These are phyloP conservation scores for Dromius quadrimaculatus DNA, from an alignment of 2,888 invertebrate species.

Conservation along the genomic window DNA sequence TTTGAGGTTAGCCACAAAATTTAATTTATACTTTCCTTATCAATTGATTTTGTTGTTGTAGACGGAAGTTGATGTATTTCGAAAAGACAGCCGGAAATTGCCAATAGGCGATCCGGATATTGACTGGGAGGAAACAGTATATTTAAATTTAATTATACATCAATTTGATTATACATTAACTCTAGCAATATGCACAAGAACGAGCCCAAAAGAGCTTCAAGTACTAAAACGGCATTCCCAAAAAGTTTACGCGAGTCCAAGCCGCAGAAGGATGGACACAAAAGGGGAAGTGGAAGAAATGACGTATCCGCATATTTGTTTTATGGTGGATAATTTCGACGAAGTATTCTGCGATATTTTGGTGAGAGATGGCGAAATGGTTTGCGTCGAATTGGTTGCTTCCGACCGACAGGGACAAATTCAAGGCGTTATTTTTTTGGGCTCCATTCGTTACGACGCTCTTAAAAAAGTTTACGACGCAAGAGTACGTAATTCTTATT, in stretches of 20 bases:
- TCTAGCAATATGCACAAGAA: slow-evolving; percentile 96
- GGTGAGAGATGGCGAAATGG: slow-evolving; percentile 98
- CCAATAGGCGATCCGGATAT: slow-evolving; percentile 96
- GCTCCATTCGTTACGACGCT: slow-evolving; percentile 97
- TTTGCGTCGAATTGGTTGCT: slow-evolving; percentile 97
- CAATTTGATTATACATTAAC: slow-evolving; percentile 99
- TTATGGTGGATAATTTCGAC: slow-evolving; percentile 99
- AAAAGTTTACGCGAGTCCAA: slow-evolving; percentile 97
- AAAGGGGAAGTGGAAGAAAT: slow-evolving; percentile 99
- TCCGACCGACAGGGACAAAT: slow-evolving; percentile 86
- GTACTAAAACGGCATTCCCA: slow-evolving; percentile 92
- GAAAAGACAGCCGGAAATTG: slow-evolving; percentile 95
- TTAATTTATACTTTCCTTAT: neutral
- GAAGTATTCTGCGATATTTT: slow-evolving; percentile 98
- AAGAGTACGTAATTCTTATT: slow-evolving; percentile 84
- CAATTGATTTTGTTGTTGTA: slow-evolving; percentile 64
- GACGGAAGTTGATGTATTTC: slow-evolving; percentile 97
- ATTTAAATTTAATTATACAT: slow-evolving; percentile 96
- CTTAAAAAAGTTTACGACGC: slow-evolving; percentile 97
- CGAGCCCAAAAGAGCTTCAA: slow-evolving; percentile 97
- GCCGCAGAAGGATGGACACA: slow-evolving; percentile 95
- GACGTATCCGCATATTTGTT: slow-evolving; percentile 98
- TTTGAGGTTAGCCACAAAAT: slow-evolving; percentile 76
- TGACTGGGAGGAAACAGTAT: slow-evolving; percentile 99
- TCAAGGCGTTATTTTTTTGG: slow-evolving; percentile 96